Conservation (phyloP, 2,113 vertebrate species). For the human region GRCh38 chr6:91807501-91808000, state of each 20-base stretch:
- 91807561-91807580: too few species aligned
- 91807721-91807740: not conserved
- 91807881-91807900: conserved; percentile 66
- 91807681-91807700: not conserved
- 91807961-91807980: conserved; percentile 74
- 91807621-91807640: not conserved
- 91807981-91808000: conserved; percentile 73
- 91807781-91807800: conserved; percentile 21
- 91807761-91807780: conserved; percentile 40
- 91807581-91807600: not conserved
- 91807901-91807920: conserved; percentile 69
- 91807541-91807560: too few species aligned
- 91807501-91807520: not conserved
- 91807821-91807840: not conserved
- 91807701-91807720: not conserved
- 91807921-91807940: conserved; percentile 64
- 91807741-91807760: not conserved
- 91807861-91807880: conserved; percentile 71
- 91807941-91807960: conserved; percentile 58
- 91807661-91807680: not conserved
- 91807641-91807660: not conserved
- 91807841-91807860: conserved; percentile 60
- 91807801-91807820: conserved; percentile 53
- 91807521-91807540: too few species aligned
- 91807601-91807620: not conserved